Evolutionary conservation across 1,140 invertebrate genomes (phyloP), one percentile per base, ranked within the genome.

Genomic region (Drosophila insularis): DNA sequence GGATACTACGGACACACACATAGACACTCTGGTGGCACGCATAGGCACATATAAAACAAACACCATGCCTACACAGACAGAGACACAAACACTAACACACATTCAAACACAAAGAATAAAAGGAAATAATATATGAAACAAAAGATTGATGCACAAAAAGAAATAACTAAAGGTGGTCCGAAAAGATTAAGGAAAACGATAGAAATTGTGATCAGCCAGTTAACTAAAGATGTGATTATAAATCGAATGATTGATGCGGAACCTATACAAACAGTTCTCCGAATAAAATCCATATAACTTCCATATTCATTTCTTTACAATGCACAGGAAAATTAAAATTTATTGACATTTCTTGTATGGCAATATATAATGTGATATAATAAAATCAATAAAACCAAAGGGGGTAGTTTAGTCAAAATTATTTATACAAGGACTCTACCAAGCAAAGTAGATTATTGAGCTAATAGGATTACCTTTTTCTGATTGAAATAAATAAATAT

Each of bases 21-120:
- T 63, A 69, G 62, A 66, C 63, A 63, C 69, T 64, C 63, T 68
- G 63, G 60, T 56, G 60, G 61, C 63, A 65, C 69, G 61, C 68
- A 27, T 27, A 27, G 27, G 27, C 27, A 68, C 55, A 81, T 55
- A 78, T 68, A 87, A 82, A 89, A 77, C 75, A 89, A 89, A 87
- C 79, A 80, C 74, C 74, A 71, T 86, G 39, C 64, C 72, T 81
- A 81, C 74, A 81, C 80, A 77, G 60, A 59, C 71, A 68, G 64
- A 62, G 61, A 78, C 75, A 78, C 61, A 60, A 32, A 50, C 39
- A 43, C 66, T 71, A 1, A 60, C 40, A 53, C 40, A 43, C 71
- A 71, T n/a, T n/a, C 6, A 70, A 71, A 68, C 14, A 7, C 27
- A 54, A 32, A 14, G n/a, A 23, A 39, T 14, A 50, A 32, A 50